A percentile compares a stretch with the other conserved stretches of the same genome.
phyloP scores from a whole-genome alignment of 2,113 vertebrate species.

The Tor tambroides region DNA sequence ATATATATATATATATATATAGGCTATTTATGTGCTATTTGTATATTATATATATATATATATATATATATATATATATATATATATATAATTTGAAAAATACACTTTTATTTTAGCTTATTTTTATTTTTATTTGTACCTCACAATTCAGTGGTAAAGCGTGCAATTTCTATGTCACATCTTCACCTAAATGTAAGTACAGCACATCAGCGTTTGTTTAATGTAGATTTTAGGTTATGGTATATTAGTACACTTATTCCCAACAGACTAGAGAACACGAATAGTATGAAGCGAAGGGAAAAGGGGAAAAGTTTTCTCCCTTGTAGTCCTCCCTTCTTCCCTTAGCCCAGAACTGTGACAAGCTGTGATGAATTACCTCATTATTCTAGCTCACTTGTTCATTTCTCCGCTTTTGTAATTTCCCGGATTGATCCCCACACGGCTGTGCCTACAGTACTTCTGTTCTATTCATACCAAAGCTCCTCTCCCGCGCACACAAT shows the following conservation, averaged over 20 bases:
- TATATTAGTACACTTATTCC: slow-evolving; percentile 36
- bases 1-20: too few species aligned
- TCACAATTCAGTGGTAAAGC: not conserved
- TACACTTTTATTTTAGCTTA: too few species aligned
- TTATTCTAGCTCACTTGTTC: slow-evolving; percentile 63
- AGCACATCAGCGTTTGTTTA: not conserved
- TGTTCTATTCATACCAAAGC: slow-evolving; percentile 55
- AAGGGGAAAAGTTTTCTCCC: slow-evolving; percentile 25
- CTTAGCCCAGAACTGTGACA: slow-evolving; percentile 56
- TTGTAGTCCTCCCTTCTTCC: slow-evolving; percentile 51
- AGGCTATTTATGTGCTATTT: too few species aligned
- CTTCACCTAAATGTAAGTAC: not conserved
- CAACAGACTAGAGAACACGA: slow-evolving; percentile 32
- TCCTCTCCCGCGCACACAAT: slow-evolving; percentile 48
- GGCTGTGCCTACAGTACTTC: slow-evolving; percentile 54
- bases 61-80: too few species aligned
- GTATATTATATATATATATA: too few species aligned
- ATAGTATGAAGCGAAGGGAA: slow-evolving; percentile 18
- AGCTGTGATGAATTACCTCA: slow-evolving; percentile 65
- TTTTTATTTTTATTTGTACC: too few species aligned
- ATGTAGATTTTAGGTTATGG: slow-evolving; percentile 27
- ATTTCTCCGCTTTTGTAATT: slow-evolving; percentile 60
- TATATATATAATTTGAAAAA: too few species aligned
- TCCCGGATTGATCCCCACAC: slow-evolving; percentile 59
- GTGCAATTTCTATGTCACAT: not conserved